Percentiles rank a stretch among this genome's conserved stretches.
Conservation (phyloP, 2,888 invertebrate genomes). For the Athalia rosae region DNA sequence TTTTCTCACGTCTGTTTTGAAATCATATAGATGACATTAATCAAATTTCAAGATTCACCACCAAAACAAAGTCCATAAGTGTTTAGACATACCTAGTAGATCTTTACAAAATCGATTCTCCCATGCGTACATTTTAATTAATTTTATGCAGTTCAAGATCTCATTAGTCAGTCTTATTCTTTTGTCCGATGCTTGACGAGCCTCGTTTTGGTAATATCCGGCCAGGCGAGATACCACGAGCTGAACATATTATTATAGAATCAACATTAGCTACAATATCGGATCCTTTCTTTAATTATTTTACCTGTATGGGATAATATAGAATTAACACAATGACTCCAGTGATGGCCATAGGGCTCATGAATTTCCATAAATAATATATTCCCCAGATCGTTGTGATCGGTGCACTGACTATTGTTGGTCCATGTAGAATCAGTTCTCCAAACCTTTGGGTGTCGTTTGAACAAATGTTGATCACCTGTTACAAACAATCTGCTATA, state of each 20-base stretch:
- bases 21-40: not conserved
- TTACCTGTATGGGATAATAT: slow-evolving; percentile 77
- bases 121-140: slow-evolving; percentile 82
- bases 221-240: slow-evolving; percentile 72
- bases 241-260: slow-evolving; percentile 63
- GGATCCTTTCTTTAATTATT: too few relatives aligned
- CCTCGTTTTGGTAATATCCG: slow-evolving; percentile 65
- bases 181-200: slow-evolving; percentile 60
- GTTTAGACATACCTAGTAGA: slow-evolving; percentile 68
- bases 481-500: slow-evolving; percentile 29
- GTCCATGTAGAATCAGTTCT: slow-evolving; percentile 75
- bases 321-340: slow-evolving; percentile 75
- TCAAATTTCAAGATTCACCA: not conserved
- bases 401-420: slow-evolving; percentile 76
- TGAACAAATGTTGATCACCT: slow-evolving; percentile 77
- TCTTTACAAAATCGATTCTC: slow-evolving; percentile 77
- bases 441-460: slow-evolving; percentile 77
- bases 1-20: slow-evolving; percentile 73
- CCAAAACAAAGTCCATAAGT: not conserved
- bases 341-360: slow-evolving; percentile 76
- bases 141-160: slow-evolving; percentile 76
- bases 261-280: not conserved
- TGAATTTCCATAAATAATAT: slow-evolving; percentile 74
- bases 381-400: slow-evolving; percentile 74
- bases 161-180: slow-evolving; percentile 77